Percentiles rank a stretch among this genome's conserved stretches.
Evolutionary conservation across 2,113 vertebrate genomes (phyloP).

Genomic region (Anarrhichthys ocellatus): DNA sequence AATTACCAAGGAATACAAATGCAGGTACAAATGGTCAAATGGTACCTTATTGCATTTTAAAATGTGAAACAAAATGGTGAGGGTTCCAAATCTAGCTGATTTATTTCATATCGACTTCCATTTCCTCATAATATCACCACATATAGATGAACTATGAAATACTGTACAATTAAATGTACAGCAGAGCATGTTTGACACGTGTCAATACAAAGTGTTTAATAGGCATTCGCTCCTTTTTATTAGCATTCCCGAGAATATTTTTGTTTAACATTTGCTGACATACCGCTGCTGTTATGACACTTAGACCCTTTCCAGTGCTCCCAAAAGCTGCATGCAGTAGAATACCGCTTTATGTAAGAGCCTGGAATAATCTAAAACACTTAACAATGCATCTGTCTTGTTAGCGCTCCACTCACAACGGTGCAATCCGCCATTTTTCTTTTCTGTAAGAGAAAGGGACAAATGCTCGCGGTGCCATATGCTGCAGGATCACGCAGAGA

Average conservation of each 20-base stretch:
- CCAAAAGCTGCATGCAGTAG: background rate
- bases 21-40: slow-evolving; percentile 28
- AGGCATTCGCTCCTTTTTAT: background rate
- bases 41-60: slow-evolving; percentile 14
- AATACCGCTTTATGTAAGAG: background rate
- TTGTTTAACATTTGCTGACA: background rate
- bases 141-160: background rate
- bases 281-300: background rate
- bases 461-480: slow-evolving; percentile 43
- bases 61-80: slow-evolving; percentile 14
- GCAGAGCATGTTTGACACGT: background rate
- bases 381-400: slow-evolving; percentile 51
- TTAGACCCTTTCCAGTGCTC: background rate
- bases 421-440: slow-evolving; percentile 25
- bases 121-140: background rate
- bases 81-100: background rate
- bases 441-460: slow-evolving; percentile 30
- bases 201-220: background rate
- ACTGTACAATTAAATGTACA: background rate
- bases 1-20: slow-evolving; percentile 35
- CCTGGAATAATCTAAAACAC: slow-evolving; percentile 8
- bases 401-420: slow-evolving; percentile 31
- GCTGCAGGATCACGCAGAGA: slow-evolving; percentile 59
- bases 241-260: background rate
- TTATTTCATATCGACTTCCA: background rate